Conservation (phyloP, 2,888 invertebrate genomes). For the Hydropsyche betteni region DNA sequence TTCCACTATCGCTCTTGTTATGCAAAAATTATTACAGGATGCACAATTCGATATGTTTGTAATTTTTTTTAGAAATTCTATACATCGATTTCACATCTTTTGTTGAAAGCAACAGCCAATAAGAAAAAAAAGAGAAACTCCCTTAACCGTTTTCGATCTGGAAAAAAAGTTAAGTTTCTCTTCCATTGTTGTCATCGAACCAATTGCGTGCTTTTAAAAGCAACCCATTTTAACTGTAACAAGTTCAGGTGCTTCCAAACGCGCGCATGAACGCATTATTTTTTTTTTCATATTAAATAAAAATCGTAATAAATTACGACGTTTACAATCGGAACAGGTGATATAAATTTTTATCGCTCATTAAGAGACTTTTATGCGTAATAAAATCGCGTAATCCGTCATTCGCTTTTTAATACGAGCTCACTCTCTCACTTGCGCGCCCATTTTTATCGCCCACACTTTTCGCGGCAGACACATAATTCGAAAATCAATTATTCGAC, state of each 20-base stretch:
- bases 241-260: background rate
- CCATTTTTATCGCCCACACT: slow-evolving; percentile 7
- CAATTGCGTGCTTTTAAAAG: slow-evolving; percentile 1
- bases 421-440: background rate
- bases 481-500: slow-evolving; percentile 13
- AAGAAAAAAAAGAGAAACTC: slow-evolving; percentile 26
- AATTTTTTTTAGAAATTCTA: no score
- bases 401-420: slow-evolving; percentile 25
- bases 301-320: slow-evolving; percentile 22
- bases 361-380: slow-evolving; percentile 29
- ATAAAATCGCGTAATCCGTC: slow-evolving; percentile 27
- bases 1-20: no score
- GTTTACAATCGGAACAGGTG: slow-evolving; percentile 16
- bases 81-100: background rate
- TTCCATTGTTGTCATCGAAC: slow-evolving; percentile 1
- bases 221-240: slow-evolving; percentile 7
- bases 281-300: background rate
- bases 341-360: slow-evolving; percentile 32
- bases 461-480: background rate
- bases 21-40: no score
- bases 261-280: background rate
- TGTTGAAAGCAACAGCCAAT: background rate
- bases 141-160: background rate
- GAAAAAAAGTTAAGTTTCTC: slow-evolving; percentile 11
- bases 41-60: no score